Evolutionary conservation across 1,140 invertebrate species (phyloP).

Genomic region (Reticulitermes speratus): DNA sequence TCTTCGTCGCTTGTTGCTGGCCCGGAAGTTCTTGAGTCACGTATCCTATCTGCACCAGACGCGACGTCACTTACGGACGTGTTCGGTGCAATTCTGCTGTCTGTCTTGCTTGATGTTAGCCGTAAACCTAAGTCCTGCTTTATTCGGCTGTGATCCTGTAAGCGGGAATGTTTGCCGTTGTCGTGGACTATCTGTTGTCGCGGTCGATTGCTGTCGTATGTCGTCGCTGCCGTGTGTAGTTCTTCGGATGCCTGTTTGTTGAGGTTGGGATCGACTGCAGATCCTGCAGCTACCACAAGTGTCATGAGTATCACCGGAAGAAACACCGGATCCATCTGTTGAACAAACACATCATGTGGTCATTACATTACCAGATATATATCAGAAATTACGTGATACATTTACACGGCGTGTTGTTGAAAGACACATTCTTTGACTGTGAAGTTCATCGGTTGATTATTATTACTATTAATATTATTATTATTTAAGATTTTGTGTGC

Average conservation of each 20-base stretch:
- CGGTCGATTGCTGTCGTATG: not conserved
- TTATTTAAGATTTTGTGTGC: too few relatives aligned
- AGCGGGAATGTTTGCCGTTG: not conserved
- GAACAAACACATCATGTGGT: not conserved
- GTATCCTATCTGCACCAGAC: not conserved
- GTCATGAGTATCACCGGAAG: not conserved
- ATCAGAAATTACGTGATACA: too few relatives aligned
- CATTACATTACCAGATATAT: too few relatives aligned
- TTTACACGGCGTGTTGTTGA: too few relatives aligned
- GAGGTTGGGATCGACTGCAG: not conserved
- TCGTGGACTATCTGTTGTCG: not conserved
- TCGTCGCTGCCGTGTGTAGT: not conserved
- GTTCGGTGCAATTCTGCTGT: not conserved
- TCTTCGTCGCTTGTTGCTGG: constrained; percentile 24
- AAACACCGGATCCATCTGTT: not conserved
- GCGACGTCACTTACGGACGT: not conserved
- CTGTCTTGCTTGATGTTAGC: not conserved
- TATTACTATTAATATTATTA: too few relatives aligned
- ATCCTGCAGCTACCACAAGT: not conserved
- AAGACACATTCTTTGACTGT: too few relatives aligned
- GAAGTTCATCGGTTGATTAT: too few relatives aligned
- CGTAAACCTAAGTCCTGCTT: not conserved
- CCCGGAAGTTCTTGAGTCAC: not conserved
- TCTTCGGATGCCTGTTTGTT: not conserved
- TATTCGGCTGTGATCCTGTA: not conserved